Evolutionary conservation across 2,888 invertebrate genomes (phyloP).

Genomic region (Eretmocerus hayati): DNA sequence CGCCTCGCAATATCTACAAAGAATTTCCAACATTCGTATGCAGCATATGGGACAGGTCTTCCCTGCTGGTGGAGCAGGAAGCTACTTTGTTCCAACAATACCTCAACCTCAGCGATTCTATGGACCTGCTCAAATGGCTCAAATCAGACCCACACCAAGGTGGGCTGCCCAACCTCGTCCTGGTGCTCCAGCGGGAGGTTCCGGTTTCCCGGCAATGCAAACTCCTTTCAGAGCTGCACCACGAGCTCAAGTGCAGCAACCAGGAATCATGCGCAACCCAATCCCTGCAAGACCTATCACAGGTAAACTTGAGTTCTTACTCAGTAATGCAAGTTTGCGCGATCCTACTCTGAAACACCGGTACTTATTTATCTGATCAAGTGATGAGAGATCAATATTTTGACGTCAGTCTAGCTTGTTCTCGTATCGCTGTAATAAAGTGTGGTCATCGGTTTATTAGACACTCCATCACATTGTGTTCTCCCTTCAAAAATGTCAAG

Average conservation of each 20-base stretch:
- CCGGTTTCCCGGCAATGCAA: constrained; percentile 72
- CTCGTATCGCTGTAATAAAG: no score
- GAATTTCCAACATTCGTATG: constrained; percentile 91
- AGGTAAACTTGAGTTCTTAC: no score
- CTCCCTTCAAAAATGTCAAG: no score
- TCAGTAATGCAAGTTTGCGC: no score
- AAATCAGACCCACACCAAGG: constrained; percentile 80
- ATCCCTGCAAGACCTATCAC: constrained; percentile 76
- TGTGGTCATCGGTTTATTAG: no score
- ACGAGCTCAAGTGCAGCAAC: constrained; percentile 53
- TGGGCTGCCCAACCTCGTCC: constrained; percentile 78
- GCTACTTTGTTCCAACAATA: constrained; percentile 91
- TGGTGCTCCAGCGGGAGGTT: constrained; percentile 53
- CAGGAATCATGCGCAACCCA: constrained; percentile 62
- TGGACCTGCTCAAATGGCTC: constrained; percentile 86
- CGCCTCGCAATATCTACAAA: constrained; percentile 97
- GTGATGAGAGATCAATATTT: no score
- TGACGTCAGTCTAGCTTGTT: no score
- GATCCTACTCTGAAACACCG: no score
- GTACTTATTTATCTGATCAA: no score
- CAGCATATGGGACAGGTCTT: constrained; percentile 89
- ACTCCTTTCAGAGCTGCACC: constrained; percentile 60
- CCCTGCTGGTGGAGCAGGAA: constrained; percentile 75
- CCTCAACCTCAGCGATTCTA: constrained; percentile 85
- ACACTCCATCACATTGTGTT: no score